phyloP scores from a whole-genome alignment of 2,797 vertebrate species.

The Apodemus agrarius region DNA sequence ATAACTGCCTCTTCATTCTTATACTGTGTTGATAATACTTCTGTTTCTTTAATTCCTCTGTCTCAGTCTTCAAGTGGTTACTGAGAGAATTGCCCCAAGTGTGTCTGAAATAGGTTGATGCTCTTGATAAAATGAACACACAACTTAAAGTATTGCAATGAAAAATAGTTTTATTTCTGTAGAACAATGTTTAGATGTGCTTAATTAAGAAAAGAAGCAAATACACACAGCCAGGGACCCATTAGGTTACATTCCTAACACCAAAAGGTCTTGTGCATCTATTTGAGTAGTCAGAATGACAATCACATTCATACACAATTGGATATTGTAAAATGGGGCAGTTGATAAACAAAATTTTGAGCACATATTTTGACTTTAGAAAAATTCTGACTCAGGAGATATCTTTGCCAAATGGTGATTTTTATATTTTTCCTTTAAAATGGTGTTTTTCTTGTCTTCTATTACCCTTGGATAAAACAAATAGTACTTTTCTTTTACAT shows the following conservation, averaged over 20 bases:
- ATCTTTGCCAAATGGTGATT: not conserved
- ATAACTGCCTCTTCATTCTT: not conserved
- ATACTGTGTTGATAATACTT: not conserved
- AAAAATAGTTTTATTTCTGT: not conserved
- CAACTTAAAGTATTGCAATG: not conserved
- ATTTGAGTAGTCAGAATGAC: not conserved
- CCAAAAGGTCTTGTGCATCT: not conserved
- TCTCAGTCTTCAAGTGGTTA: not conserved
- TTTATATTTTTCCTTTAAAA: not conserved
- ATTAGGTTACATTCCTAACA: not conserved
- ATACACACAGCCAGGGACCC: not conserved
- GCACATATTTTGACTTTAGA: not conserved
- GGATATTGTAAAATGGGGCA: not conserved
- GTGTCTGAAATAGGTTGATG: not conserved
- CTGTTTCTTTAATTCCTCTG: slow-evolving; percentile 21
- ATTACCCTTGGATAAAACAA: not conserved
- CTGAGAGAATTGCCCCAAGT: not conserved
- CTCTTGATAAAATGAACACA: not conserved
- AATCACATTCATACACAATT: not conserved
- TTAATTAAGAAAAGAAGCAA: not conserved
- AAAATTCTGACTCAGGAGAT: not conserved
- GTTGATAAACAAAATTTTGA: not conserved
- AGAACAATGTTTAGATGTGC: not conserved
- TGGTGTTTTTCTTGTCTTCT: not conserved
- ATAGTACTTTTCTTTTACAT: not conserved